Percentiles rank a stretch among this genome's conserved stretches.
These are phyloP conservation scores for Vidua chalybeata DNA, from an alignment of 2,113 vertebrate species.

Conservation along the genomic window DNA sequence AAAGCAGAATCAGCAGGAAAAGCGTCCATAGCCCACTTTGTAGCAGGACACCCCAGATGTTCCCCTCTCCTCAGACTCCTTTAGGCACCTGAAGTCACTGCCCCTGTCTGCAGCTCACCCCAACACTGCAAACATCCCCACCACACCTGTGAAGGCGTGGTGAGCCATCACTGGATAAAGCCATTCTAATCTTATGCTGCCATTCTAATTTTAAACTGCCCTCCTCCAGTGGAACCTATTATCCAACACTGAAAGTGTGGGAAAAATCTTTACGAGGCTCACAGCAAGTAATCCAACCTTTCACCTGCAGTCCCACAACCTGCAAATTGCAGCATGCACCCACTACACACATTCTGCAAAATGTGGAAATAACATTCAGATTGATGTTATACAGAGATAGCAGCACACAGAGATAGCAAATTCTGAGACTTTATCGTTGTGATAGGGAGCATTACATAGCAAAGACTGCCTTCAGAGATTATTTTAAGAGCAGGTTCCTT, in stretches of 20 bases:
- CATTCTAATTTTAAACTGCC: background rate
- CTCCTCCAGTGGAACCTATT: background rate
- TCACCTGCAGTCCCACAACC: background rate
- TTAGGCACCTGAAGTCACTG: background rate
- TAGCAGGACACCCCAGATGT: background rate
- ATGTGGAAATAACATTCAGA: background rate
- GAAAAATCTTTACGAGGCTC: background rate
- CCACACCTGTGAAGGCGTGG: background rate
- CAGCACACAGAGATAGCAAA: background rate
- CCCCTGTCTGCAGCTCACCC: background rate
- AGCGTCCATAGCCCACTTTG: fast-evolving
- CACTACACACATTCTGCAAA: background rate
- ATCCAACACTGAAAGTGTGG: background rate
- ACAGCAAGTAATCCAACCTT: background rate
- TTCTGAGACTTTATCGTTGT: background rate
- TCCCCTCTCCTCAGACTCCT: background rate
- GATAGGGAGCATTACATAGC: background rate
- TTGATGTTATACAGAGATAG: background rate
- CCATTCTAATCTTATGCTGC: background rate
- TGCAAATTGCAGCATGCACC: background rate
- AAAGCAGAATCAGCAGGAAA: background rate
- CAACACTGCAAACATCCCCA: background rate
- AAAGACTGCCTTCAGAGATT: background rate
- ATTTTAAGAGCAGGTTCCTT: background rate
- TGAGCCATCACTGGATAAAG: background rate